Base-by-base conservation (phyloP, 2,888 invertebrate genomes). In the Taphrorychus bicolor region DNA sequence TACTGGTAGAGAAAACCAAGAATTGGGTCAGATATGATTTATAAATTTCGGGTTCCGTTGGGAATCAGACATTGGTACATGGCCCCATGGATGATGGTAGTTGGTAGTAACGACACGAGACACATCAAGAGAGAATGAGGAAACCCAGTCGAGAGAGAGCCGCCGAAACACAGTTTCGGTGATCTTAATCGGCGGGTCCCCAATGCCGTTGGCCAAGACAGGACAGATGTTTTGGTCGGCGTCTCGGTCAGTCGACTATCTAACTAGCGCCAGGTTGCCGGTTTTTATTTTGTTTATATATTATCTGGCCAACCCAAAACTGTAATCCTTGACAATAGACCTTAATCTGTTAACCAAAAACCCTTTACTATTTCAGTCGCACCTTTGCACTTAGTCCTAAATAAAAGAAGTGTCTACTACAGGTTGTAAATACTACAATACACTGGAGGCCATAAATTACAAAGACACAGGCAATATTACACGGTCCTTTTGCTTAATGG, bases 191-290 rank as follows among this genome's bases (percentile, higher is more conserved):
- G 78, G 76, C 75, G 75, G 74, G 76, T 77, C 78, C 74, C 75
- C 77, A 76, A 76, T 78, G 76, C 77, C 80, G 80, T 82, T 82
- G 82, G 81, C 78, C 80, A 79, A 78, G 78, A 60, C 77, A 78
- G 79, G 80, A 80, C 82, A 82, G 82, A 80, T 82, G 82, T 81
- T 81, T 77, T 51, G 32, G 52, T 65, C 58, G 49, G 56, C 63
- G 69, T 69, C 59, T 64, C 64, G 59, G 59, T 69, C 53, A 64
- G 49, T 40, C 51, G 59, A 61, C 19, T 40, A 16, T 54, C 21
- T 41, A 52, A 51, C 18, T 14, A 14, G 22, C 9, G 40, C 61
- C 23, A 24, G 16, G 61, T 66, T 66, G 66, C 66, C 66, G 52
- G 22, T 59, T 51, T 5, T 22, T 5, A 11, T 57, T 53, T 40